Evolutionary conservation across 2,797 vertebrate genomes (phyloP).

Genomic region (Oreortyx pictus): DNA sequence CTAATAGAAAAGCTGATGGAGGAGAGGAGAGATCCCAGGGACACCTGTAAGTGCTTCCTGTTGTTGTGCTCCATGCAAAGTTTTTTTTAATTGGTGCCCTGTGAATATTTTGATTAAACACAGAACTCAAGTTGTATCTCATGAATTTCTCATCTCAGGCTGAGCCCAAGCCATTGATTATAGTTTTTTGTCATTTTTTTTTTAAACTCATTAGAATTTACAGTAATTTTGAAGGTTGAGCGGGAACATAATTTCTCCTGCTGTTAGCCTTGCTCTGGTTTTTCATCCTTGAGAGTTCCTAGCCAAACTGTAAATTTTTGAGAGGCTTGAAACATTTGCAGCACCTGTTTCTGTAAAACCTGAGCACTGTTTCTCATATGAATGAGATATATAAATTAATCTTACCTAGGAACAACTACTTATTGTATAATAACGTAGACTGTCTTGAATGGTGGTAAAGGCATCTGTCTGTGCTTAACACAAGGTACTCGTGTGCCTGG

Average conservation of each 20-base stretch:
- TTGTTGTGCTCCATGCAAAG: neutral
- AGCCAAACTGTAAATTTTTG: neutral
- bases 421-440: neutral
- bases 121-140: neutral
- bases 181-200: neutral
- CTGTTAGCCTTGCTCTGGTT: neutral
- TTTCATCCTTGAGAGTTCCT: neutral
- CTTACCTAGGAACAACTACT: neutral
- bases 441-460: neutral
- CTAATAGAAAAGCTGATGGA: neutral
- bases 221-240: neutral
- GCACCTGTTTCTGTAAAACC: neutral
- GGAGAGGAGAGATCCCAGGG: neutral
- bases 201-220: neutral
- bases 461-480: neutral
- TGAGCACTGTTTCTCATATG: neutral
- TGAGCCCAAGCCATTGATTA: neutral
- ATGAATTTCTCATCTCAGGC: neutral
- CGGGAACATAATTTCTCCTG: neutral
- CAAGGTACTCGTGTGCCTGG: neutral
- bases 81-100: neutral
- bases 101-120: neutral
- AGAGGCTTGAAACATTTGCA: neutral
- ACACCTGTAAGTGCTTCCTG: neutral
- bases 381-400: neutral